These are phyloP conservation scores for Enoplolaimus lenunculus DNA, from an alignment of 2,888 invertebrate species.

Conservation along the genomic window DNA sequence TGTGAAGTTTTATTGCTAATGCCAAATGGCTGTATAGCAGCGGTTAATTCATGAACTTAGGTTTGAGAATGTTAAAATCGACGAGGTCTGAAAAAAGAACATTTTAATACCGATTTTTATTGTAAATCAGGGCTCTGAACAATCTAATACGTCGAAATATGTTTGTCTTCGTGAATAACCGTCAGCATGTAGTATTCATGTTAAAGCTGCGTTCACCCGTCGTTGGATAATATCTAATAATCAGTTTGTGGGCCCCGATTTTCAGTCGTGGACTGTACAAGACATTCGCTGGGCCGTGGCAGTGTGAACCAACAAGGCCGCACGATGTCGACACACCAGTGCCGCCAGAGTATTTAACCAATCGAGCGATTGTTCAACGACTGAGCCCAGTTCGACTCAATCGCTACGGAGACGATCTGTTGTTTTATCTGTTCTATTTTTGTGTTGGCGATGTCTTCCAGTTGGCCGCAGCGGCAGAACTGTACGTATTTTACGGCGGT, in stretches of 20 bases:
- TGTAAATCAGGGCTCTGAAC: too few species aligned
- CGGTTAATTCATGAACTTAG: too few species aligned
- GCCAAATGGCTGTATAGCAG: too few species aligned
- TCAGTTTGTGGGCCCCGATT: too few species aligned
- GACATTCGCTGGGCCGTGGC: slow-evolving; percentile 97
- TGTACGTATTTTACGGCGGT: slow-evolving; percentile 59
- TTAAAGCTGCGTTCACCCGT: too few species aligned
- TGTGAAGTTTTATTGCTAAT: too few species aligned
- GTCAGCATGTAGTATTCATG: too few species aligned
- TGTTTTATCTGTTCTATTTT: slow-evolving; percentile 98
- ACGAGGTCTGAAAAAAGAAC: too few species aligned
- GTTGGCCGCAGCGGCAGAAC: slow-evolving; percentile 85
- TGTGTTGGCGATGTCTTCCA: slow-evolving; percentile 95
- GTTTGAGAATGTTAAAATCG: too few species aligned
- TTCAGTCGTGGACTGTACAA: slow-evolving; percentile 61
- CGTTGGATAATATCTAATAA: too few species aligned
- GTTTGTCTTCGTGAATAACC: too few species aligned
- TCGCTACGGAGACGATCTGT: slow-evolving; percentile 88
- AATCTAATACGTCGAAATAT: slow-evolving; percentile 15
- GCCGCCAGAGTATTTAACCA: slow-evolving; percentile 77
- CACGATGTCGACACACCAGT: slow-evolving; percentile 61
- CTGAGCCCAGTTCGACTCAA: slow-evolving; percentile 78
- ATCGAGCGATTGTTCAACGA: slow-evolving; percentile 66
- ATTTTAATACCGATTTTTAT: too few species aligned
- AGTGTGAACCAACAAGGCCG: slow-evolving; percentile 88